A percentile compares a stretch with the other conserved stretches of the same genome.
These are phyloP conservation scores for Nebria salina DNA, from an alignment of 2,888 invertebrate genomes.

Conservation along the genomic window DNA sequence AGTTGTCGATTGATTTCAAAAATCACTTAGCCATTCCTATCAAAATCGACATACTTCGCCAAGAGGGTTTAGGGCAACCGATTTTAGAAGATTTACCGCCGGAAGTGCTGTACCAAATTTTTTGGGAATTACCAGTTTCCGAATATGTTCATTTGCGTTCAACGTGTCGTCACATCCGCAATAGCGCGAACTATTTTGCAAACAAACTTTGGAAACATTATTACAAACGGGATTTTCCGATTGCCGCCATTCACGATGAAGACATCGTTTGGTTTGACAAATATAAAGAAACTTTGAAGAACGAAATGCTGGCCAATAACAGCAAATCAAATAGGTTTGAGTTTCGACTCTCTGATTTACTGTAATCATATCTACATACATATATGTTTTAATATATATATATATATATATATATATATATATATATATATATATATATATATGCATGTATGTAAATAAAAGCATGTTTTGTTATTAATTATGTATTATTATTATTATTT, in stretches of 20 bases:
- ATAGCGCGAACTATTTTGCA: slow-evolving; percentile 24
- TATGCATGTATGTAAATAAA: neutral
- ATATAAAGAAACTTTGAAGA: slow-evolving; percentile 24
- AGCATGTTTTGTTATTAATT: neutral
- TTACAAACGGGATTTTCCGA: slow-evolving; percentile 37
- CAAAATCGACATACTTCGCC: slow-evolving; percentile 53
- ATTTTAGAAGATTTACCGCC: slow-evolving; percentile 48
- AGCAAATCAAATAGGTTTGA: neutral
- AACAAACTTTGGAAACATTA: slow-evolving; percentile 32
- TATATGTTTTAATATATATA: neutral
- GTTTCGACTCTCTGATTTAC: neutral
- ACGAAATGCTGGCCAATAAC: neutral
- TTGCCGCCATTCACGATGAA: neutral
- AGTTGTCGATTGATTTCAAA: slow-evolving; percentile 57
- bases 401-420: neutral
- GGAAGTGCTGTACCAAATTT: slow-evolving; percentile 49
- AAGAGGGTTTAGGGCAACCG: slow-evolving; percentile 20
- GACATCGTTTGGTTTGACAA: slow-evolving; percentile 17
- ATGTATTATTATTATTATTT: neutral
- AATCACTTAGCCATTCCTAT: slow-evolving; percentile 55
- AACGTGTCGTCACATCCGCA: slow-evolving; percentile 20
- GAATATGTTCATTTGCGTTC: slow-evolving; percentile 36
- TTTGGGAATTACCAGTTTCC: slow-evolving; percentile 33
- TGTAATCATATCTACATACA: neutral
- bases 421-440: slow-evolving; percentile 7